Percentiles rank a stretch among this genome's conserved stretches.
These are phyloP conservation scores for Tachysurus vachellii DNA, from an alignment of 2,113 vertebrate genomes.

Conservation along the genomic window DNA sequence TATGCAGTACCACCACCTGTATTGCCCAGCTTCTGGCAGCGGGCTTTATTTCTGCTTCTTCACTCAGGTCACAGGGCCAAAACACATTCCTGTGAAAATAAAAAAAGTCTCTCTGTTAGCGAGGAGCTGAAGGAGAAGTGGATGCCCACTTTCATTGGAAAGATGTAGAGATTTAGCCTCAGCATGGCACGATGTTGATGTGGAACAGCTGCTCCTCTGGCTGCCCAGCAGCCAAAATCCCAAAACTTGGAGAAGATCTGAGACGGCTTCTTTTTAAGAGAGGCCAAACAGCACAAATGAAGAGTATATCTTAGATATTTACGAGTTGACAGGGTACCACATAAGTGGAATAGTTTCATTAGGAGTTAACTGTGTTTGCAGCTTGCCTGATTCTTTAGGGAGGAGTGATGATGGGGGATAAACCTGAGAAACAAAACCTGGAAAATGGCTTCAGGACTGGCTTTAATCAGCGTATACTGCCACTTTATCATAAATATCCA, in stretches of 20 bases:
- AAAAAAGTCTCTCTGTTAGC: slow-evolving; percentile 24
- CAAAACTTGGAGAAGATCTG: slow-evolving; percentile 13
- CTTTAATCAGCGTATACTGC: neutral
- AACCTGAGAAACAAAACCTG: neutral
- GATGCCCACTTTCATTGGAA: slow-evolving; percentile 14
- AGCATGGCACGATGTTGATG: slow-evolving; percentile 23
- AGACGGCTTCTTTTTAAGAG: slow-evolving; percentile 8
- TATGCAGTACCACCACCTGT: neutral
- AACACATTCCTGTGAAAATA: slow-evolving; percentile 60
- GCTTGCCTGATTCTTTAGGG: neutral
- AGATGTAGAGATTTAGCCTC: neutral
- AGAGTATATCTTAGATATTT: neutral
- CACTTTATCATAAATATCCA: neutral
- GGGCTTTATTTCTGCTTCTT: neutral
- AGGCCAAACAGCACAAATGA: neutral
- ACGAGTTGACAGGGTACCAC: neutral
- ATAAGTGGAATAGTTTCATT: neutral
- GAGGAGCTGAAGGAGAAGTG: slow-evolving; percentile 10
- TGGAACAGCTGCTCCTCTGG: slow-evolving; percentile 38
- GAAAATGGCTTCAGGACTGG: neutral
- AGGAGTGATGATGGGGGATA: neutral
- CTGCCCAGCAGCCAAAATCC: slow-evolving; percentile 10
- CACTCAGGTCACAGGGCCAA: slow-evolving; percentile 52
- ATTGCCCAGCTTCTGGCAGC: neutral
- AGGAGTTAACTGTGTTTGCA: neutral